Percentiles rank a stretch among this genome's conserved stretches.
phyloP scores from a whole-genome alignment of 2,797 vertebrate genomes.

The Staurois parvus region DNA sequence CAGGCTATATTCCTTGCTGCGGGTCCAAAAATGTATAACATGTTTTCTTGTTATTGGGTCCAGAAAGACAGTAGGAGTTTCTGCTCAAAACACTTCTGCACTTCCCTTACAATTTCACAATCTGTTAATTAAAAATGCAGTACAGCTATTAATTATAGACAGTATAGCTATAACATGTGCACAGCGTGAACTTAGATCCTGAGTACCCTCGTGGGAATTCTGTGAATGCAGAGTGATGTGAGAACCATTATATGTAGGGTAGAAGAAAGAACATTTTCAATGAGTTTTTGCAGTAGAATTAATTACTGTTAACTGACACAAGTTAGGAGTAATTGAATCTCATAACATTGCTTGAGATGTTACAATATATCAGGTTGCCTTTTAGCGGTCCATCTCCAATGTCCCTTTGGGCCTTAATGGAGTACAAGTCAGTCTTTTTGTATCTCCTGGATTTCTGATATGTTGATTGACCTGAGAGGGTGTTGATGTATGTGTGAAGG shows the following conservation, averaged over 20 bases:
- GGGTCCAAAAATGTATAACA: too few relatives aligned
- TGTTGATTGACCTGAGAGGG: slow-evolving; percentile 25
- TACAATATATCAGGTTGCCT: slow-evolving; percentile 34
- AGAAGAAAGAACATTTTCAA: slow-evolving; percentile 6
- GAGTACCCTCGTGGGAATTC: not conserved
- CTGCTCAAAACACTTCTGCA: not conserved
- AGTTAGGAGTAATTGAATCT: slow-evolving; percentile 44
- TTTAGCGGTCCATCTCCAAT: slow-evolving; percentile 23
- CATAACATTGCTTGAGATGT: slow-evolving; percentile 16
- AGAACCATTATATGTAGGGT: slow-evolving; percentile 20
- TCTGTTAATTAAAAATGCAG: slow-evolving; percentile 5
- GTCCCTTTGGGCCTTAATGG: slow-evolving; percentile 22
- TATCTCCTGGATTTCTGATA: not conserved
- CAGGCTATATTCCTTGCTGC: too few relatives aligned
- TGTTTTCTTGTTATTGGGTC: too few relatives aligned
- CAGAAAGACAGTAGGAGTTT: too few relatives aligned
- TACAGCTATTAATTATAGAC: not conserved
- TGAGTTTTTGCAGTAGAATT: slow-evolving; percentile 22
- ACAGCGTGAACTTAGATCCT: not conserved
- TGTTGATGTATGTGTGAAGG: not conserved
- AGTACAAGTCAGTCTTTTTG: not conserved
- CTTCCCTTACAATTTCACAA: not conserved
- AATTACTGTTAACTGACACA: slow-evolving; percentile 36
- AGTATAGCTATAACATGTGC: not conserved
- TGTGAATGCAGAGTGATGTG: slow-evolving; percentile 10